Percentiles rank a stretch among this genome's conserved stretches.
phyloP scores from a whole-genome alignment of 92 coral and sea anemone species.

The Phenganax stokvisi region DNA sequence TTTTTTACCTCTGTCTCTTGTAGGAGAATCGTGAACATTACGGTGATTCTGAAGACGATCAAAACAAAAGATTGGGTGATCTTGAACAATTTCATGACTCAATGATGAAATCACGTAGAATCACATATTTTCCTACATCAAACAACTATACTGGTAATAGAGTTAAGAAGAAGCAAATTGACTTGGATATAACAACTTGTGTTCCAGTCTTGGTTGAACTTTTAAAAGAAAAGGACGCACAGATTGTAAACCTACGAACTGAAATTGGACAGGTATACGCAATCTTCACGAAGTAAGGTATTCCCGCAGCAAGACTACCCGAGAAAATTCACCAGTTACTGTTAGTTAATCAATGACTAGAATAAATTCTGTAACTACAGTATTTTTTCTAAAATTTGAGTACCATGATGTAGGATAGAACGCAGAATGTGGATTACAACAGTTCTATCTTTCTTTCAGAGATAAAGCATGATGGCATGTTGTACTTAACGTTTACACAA shows the following conservation, averaged over 20 bases:
- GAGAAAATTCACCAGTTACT: too few relatives aligned
- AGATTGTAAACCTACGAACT: conserved; percentile 46
- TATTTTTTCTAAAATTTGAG: too few relatives aligned
- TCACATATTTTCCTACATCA: conserved; percentile 9
- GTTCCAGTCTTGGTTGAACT: conserved; percentile 53
- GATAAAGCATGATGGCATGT: not conserved
- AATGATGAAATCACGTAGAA: not conserved
- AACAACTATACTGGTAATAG: not conserved
- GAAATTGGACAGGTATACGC: conserved; percentile 51
- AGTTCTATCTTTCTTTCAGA: not conserved
- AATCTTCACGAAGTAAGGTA: not conserved
- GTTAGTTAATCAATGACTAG: too few relatives aligned
- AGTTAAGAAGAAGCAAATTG: conserved; percentile 28
- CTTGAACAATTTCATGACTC: conserved; percentile 26
- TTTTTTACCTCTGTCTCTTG: too few relatives aligned
- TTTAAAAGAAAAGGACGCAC: conserved; percentile 58
- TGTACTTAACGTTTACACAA: not conserved
- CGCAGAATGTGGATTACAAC: too few relatives aligned
- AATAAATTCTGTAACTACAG: too few relatives aligned
- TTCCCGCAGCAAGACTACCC: too few relatives aligned
- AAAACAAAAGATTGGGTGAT: conserved; percentile 7
- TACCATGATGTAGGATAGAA: too few relatives aligned
- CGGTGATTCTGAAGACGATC: not conserved
- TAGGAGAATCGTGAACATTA: not conserved
- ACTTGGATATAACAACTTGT: conserved; percentile 56